A percentile compares a stretch with the other conserved stretches of the same genome.
These are phyloP conservation scores for Campoplex nolae DNA, from an alignment of 2,888 invertebrate species.

Conservation along the genomic window DNA sequence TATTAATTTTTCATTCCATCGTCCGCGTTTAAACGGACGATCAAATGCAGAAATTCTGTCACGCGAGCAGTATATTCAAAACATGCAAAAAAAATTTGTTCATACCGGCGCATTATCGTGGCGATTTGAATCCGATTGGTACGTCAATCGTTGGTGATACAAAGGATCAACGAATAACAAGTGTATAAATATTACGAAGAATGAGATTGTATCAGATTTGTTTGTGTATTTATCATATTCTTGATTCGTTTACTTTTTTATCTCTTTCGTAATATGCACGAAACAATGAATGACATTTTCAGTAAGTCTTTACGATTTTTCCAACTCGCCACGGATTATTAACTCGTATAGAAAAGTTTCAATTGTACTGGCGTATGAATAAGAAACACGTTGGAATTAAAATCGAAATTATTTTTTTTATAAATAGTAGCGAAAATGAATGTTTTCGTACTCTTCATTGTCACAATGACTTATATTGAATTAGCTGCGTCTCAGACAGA, in stretches of 20 bases:
- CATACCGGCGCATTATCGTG: not conserved
- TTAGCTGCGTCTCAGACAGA: not conserved
- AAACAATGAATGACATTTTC: not conserved
- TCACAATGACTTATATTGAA: conserved; percentile 15
- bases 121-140: conserved; percentile 2
- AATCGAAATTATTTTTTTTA: not conserved
- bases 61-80: not conserved
- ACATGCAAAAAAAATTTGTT: not conserved
- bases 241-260: not conserved
- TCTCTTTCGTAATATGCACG: not conserved
- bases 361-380: not conserved
- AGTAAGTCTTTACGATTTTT: conserved; percentile 35
- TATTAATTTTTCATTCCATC: not conserved
- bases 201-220: conserved; percentile 8
- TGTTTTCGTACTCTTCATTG: not conserved
- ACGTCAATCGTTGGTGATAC: not conserved
- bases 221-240: not conserved
- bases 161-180: conserved; percentile 1
- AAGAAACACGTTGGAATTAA: not conserved
- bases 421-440: conserved; percentile 19
- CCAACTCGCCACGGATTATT: not conserved
- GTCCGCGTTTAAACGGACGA: not conserved
- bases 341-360: not conserved
- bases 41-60: not conserved
- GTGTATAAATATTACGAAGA: not conserved